phyloP scores from a whole-genome alignment of 2,113 vertebrate species.

The Emydura subglobosa region DNA sequence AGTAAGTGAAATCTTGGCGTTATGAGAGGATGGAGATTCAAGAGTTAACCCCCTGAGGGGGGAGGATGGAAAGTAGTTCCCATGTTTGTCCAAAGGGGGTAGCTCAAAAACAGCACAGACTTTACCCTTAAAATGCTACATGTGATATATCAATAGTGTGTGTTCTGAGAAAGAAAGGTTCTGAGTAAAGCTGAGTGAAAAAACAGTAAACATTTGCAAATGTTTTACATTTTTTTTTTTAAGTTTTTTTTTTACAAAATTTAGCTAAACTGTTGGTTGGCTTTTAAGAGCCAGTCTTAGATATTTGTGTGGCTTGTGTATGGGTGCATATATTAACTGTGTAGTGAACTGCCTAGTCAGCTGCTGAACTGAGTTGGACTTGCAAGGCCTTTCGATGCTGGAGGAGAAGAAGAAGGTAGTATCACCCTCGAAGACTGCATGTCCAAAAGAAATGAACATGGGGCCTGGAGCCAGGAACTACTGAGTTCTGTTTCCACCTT shows the following conservation, averaged over 20 bases:
- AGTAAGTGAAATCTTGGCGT: neutral
- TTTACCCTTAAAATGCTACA: too few species aligned
- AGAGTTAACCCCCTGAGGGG: neutral
- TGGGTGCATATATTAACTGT: neutral
- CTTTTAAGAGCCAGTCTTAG: neutral
- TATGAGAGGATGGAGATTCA: neutral
- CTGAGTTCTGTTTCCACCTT: neutral
- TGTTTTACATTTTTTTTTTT: neutral
- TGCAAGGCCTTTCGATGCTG: neutral
- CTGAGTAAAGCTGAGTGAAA: neutral
- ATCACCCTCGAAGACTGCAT: neutral
- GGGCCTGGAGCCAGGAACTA: neutral
- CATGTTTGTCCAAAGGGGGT: neutral
- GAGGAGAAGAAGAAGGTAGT: neutral
- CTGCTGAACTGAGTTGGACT: neutral
- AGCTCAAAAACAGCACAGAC: neutral
- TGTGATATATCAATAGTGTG: neutral
- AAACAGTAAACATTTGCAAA: neutral
- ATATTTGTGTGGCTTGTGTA: neutral
- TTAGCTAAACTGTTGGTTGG: neutral
- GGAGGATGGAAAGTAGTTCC: neutral
- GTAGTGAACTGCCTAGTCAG: neutral
- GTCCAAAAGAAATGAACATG: neutral
- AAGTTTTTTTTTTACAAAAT: neutral
- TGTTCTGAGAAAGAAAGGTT: neutral